Conservation (phyloP, 1,140 invertebrate genomes). For the Lordiphosa stackelbergi region DNA sequence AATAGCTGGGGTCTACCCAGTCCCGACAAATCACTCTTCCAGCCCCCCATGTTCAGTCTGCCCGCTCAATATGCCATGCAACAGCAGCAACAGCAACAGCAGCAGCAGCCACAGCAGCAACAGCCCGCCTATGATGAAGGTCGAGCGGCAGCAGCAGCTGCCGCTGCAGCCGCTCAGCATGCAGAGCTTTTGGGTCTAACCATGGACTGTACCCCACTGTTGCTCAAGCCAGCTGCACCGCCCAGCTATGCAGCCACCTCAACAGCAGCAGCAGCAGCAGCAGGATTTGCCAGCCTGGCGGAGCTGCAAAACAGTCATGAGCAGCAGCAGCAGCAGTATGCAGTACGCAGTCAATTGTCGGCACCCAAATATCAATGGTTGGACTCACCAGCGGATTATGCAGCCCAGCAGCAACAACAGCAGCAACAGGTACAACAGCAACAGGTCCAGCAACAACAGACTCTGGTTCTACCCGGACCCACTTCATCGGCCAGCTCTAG, state of each 20-base stretch:
- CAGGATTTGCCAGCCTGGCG: slow-evolving; percentile 58
- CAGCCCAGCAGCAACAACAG: slow-evolving; percentile 42
- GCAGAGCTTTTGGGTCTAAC: slow-evolving; percentile 81
- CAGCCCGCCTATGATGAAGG: slow-evolving; percentile 73
- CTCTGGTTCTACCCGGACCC: slow-evolving; percentile 78
- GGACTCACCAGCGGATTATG: slow-evolving; percentile 77
- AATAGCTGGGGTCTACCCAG: slow-evolving; percentile 81
- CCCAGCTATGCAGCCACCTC: slow-evolving; percentile 77
- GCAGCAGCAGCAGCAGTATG: slow-evolving; percentile 58
- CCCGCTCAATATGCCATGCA: slow-evolving; percentile 75
- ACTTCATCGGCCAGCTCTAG: slow-evolving; percentile 78
- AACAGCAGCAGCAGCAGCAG: slow-evolving; percentile 21
- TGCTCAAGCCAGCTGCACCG: slow-evolving; percentile 78
- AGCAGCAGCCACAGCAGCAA: slow-evolving; percentile 57
- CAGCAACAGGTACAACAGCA: slow-evolving; percentile 44
- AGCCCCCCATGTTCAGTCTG: slow-evolving; percentile 79
- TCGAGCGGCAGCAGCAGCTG: slow-evolving; percentile 46
- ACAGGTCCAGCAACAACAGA: slow-evolving; percentile 70
- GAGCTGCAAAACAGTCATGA: slow-evolving; percentile 67
- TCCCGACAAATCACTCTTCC: slow-evolving; percentile 81
- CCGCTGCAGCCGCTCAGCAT: slow-evolving; percentile 61
- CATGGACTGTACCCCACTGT: slow-evolving; percentile 79
- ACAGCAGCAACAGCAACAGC: slow-evolving; percentile 52
- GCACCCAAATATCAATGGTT: slow-evolving; percentile 82
- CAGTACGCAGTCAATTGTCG: slow-evolving; percentile 62